These are phyloP conservation scores for Gorsachius goisagi DNA, from an alignment of 2,113 vertebrate species.

Conservation along the genomic window DNA sequence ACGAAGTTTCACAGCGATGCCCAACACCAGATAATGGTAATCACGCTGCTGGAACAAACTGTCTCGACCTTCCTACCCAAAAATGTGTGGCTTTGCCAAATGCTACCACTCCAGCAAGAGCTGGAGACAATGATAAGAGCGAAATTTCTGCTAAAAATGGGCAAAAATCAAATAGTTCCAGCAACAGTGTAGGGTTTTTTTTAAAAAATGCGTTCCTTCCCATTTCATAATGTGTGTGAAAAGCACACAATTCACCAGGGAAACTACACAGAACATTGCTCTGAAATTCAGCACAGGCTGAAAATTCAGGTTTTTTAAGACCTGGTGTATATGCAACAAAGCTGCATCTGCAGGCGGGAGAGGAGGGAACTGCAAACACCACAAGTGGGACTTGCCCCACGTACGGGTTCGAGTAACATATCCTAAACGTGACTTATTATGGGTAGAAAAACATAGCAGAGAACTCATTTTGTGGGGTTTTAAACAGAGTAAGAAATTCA, in stretches of 20 bases:
- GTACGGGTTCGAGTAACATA: fast-evolving
- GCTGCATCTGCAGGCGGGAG: neutral
- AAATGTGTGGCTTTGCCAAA: fast-evolving
- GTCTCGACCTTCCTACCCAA: neutral
- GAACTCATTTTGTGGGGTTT: neutral
- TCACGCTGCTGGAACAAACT: neutral
- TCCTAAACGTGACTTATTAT: neutral
- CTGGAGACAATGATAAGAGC: neutral
- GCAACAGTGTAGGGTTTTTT: neutral
- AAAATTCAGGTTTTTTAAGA: neutral
- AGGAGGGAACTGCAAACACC: neutral
- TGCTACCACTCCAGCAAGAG: neutral
- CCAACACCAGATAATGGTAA: neutral
- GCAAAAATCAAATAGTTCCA: neutral
- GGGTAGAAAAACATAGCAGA: neutral
- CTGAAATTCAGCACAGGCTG: neutral
- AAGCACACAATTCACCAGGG: neutral
- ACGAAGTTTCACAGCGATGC: neutral
- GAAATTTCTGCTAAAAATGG: conserved; percentile 12
- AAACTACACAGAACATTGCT: neutral
- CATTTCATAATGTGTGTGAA: neutral
- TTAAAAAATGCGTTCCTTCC: neutral
- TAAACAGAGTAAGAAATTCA: neutral
- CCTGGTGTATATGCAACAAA: neutral
- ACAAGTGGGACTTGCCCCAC: neutral